Evolutionary conservation across 1,140 invertebrate species (phyloP), one percentile per base, ranked within the genome.

Genomic region (Dreissena polymorpha): DNA sequence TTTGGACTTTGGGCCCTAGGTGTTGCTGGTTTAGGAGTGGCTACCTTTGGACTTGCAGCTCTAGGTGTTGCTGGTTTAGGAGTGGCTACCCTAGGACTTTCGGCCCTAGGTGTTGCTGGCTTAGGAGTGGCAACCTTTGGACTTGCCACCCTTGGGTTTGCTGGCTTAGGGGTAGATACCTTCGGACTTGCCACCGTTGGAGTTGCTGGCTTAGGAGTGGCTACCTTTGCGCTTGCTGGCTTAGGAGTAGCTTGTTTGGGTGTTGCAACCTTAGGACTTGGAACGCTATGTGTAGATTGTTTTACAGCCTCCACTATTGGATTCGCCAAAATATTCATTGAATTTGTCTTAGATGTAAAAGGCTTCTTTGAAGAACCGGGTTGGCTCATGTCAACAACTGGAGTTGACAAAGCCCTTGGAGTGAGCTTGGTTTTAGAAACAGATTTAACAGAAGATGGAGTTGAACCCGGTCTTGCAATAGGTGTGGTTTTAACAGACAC

Each of bases 51-150:
- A 27, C 69, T 73, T 16, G 69, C 25, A 29, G 60, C 18, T 23
- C 60, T 83, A 2, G 68, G 68, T 16, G 27, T 80, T 14, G 55
- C 69, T 50, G 53, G 27, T 71, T n/a, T 72, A 23, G 67, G 68
- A 57, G 68, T 72, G 7, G 57, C 29, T 23, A 29, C 55, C 39
- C 39, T 74, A 57, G 73, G 73, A 16, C 49, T 25, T 6, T 25
- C 70, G 29, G 29, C 39, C 25, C 39, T 81, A 14, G 79, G 79
- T 51, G 79, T n/a, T n/a, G n/a, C n/a, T n/a, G n/a, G n/a, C n/a
- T n/a, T n/a, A n/a, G n/a, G n/a, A n/a, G n/a, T 81, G 23, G 25
- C 53, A 13, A 8, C 39, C 27, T 70, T 69, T 7, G 76, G 78
- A 51, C 65, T 63, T 10, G 39, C 49, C 53, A 49, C 67, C 50